Percentiles rank a stretch among this genome's conserved stretches.
Conservation (phyloP, 2,888 invertebrate species). For the Macroteleia sp. region DNA sequence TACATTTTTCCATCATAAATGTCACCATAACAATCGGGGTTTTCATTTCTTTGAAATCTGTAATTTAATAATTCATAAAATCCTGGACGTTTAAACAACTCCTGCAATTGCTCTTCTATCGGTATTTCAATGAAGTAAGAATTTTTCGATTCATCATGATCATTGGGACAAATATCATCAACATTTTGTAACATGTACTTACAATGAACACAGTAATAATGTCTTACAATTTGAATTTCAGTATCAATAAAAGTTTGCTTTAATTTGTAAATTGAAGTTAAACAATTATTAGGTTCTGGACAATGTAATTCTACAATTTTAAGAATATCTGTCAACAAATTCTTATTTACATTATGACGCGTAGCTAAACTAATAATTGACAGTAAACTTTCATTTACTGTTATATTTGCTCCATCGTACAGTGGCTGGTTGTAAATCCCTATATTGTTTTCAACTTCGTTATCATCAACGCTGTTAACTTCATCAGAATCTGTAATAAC, state of each 20-base stretch:
- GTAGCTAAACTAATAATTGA: constrained; percentile 30
- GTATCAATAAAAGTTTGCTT: background rate
- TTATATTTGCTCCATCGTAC: constrained; percentile 40
- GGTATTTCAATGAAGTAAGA: constrained; percentile 35
- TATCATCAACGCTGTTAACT: too few species aligned
- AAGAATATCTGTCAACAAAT: background rate
- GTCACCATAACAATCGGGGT: constrained; percentile 20
- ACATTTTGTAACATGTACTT: constrained; percentile 1
- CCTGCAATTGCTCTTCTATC: constrained; percentile 26
- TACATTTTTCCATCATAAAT: too few species aligned
- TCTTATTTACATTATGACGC: constrained; percentile 13
- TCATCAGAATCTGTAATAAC: too few species aligned
- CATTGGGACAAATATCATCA: constrained; percentile 11
- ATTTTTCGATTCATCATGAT: background rate
- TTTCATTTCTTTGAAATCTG: constrained; percentile 47
- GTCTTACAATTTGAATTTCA: background rate
- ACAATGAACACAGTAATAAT: constrained; percentile 44
- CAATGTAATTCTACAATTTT: constrained; percentile 18
- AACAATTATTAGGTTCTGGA: constrained; percentile 30
- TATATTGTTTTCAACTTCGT: too few species aligned
- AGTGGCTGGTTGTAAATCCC: too few species aligned
- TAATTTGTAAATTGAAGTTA: constrained; percentile 29
- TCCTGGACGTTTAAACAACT: constrained; percentile 14
- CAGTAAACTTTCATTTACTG: constrained; percentile 42
- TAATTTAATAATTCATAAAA: constrained; percentile 56